Conservation (phyloP, 1,140 invertebrate species). For the Ditylenchus dipsaci region DNA sequence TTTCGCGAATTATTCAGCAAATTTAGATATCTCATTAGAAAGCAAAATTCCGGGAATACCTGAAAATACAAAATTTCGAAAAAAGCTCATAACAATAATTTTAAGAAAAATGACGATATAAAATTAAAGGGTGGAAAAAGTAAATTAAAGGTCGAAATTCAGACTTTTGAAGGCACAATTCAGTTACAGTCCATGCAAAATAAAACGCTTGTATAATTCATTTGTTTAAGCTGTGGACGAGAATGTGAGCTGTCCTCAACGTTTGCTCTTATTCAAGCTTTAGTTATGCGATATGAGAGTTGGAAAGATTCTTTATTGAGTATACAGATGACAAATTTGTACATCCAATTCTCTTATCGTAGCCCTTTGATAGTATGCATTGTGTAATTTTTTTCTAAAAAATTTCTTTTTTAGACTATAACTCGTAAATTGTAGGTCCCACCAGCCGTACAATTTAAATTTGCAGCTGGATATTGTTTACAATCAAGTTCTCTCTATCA, state of each 20-base stretch:
- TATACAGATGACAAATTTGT: constrained; percentile 29
- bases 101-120: too few relatives aligned
- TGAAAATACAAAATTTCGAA: too few relatives aligned
- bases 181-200: too few relatives aligned
- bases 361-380: constrained; percentile 39
- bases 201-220: too few relatives aligned
- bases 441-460: constrained; percentile 33
- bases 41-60: too few relatives aligned
- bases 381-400: constrained; percentile 3
- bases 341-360: constrained; percentile 42
- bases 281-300: constrained; percentile 33
- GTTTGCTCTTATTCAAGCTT: constrained; percentile 33
- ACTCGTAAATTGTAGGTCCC: constrained; percentile 7
- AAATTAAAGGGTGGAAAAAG: too few relatives aligned
- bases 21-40: too few relatives aligned
- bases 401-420: too few relatives aligned
- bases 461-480: constrained; percentile 43
- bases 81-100: too few relatives aligned
- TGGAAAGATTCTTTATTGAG: constrained; percentile 30
- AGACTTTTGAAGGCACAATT: too few relatives aligned
- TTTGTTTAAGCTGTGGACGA: constrained; percentile 25
- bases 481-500: constrained; percentile 40
- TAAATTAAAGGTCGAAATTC: too few relatives aligned
- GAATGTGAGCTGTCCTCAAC: constrained; percentile 31
- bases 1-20: too few relatives aligned